These are phyloP conservation scores for Clarias platycephalus DNA, from an alignment of 2,797 vertebrate species.

Conservation along the genomic window DNA sequence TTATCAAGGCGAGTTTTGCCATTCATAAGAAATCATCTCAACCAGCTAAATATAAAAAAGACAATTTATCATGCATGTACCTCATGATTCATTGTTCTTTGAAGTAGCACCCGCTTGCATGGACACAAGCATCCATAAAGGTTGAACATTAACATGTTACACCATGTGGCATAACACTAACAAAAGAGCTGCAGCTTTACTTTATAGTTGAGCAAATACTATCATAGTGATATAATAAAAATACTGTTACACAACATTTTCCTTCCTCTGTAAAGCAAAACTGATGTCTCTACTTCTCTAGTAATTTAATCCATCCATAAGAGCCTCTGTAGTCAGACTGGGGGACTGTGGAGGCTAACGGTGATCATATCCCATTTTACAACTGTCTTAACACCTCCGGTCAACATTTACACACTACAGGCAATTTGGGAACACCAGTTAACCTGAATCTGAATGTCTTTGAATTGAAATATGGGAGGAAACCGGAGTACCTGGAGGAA, in stretches of 20 bases:
- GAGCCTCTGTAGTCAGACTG: too few relatives aligned
- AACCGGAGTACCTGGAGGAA: too few relatives aligned
- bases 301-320: too few relatives aligned
- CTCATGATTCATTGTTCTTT: not conserved
- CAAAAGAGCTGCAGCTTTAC: not conserved
- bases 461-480: too few relatives aligned
- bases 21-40: slow-evolving; percentile 6
- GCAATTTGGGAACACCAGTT: too few relatives aligned
- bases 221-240: not conserved
- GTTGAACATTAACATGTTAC: not conserved
- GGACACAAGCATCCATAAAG: not conserved
- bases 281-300: not conserved
- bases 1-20: not conserved
- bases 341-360: too few relatives aligned
- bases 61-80: not conserved
- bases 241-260: not conserved
- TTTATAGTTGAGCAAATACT: not conserved
- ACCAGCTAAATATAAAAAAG: not conserved
- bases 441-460: too few relatives aligned
- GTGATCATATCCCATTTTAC: too few relatives aligned
- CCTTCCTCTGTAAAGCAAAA: not conserved
- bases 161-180: not conserved
- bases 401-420: too few relatives aligned
- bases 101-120: not conserved
- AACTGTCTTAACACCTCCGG: too few relatives aligned